Base-by-base conservation (phyloP, 2,797 vertebrate genomes). In the Enteromius radiatus region DNA sequence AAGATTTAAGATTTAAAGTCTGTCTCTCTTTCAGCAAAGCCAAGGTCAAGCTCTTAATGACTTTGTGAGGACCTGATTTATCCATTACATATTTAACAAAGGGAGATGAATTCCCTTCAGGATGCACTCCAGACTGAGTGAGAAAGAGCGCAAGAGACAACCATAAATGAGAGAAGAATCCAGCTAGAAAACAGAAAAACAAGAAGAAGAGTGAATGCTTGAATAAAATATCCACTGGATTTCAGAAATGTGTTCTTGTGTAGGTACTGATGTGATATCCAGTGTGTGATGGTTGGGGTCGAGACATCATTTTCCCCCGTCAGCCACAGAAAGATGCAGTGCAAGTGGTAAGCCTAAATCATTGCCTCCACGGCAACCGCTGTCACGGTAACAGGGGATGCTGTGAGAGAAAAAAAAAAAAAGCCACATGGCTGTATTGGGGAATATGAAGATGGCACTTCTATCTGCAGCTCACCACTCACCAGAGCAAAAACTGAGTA, bases 341-440 rank as follows among this genome's bases (percentile, higher is more conserved):
- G 76, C 54, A 45, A 80, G 65, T 52, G 59, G 52, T 76, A 49
- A 82, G 77, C 76, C 80, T 82, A 80, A 84, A 84, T 84, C 81
- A 86, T 65, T 21, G 54, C 79, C 68, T 54, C 83, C 73, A 84
- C 31, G 49, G 65, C 70, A 75, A 83, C 81, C 19, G 49, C 74
- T 41, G 61, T 76, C 81, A 83, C 49, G 74, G 76, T 84, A 84
- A 86, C 43, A 38, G 78, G 64, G 54, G 86, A 80, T 77, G 74
- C 76, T 79, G 84, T 75, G 79, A 17, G 64, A 81, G 19, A 45
- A 45, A 21, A 52, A 52, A 59, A 61, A 61, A 61, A 26, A 23
- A 11, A 59, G 21, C 49, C 33, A 63, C 54, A 67, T 28, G 47
- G 43, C 71, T 80, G 23, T 59, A 23, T n/a, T 59, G 36, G 65